These are phyloP conservation scores for Popillia japonica DNA, from an alignment of 1,140 invertebrate genomes.

Conservation along the genomic window DNA sequence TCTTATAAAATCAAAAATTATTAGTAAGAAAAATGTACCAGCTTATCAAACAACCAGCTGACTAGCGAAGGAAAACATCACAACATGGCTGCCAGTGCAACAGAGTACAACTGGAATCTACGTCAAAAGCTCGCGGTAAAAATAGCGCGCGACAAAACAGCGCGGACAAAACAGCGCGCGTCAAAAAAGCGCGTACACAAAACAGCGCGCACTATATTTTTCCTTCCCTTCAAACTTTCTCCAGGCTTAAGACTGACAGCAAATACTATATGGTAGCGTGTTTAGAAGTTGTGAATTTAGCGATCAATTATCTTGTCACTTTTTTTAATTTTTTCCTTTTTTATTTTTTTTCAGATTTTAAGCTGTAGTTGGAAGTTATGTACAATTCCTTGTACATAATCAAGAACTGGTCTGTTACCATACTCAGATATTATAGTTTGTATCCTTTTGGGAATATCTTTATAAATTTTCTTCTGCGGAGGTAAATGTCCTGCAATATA, in stretches of 20 bases:
- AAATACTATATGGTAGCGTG: constrained; percentile 36
- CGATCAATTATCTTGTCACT: neutral
- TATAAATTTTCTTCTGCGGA: constrained; percentile 26
- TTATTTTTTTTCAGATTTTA: constrained; percentile 36
- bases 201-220: neutral
- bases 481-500: no score
- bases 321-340: constrained; percentile 36
- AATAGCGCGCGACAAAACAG: constrained; percentile 4
- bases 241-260: constrained; percentile 35
- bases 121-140: neutral
- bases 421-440: neutral
- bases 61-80: no score
- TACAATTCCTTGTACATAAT: constrained; percentile 38
- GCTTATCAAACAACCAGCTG: no score
- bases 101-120: no score
- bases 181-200: neutral
- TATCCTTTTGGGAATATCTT: constrained; percentile 24
- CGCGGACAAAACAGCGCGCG: neutral
- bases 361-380: constrained; percentile 35
- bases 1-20: no score
- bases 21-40: no score
- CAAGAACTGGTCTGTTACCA: constrained; percentile 34
- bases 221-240: constrained; percentile 41
- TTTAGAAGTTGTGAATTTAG: constrained; percentile 38
- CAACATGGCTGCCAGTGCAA: no score